A percentile compares a stretch with the other conserved stretches of the same genome.
Conservation (phyloP, 2,113 vertebrate genomes). For the Bettongia penicillata region DNA sequence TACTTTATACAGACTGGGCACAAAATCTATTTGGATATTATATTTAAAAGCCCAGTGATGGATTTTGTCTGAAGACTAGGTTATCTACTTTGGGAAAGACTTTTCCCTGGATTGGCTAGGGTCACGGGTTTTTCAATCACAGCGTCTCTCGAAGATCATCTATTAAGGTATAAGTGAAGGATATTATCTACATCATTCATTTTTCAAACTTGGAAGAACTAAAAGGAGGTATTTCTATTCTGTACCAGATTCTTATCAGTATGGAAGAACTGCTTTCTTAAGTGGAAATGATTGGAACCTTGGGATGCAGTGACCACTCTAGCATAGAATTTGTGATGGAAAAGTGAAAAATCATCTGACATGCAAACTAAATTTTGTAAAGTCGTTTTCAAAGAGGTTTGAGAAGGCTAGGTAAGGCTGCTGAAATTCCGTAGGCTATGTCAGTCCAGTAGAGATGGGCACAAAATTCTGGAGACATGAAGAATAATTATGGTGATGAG, state of each 20-base stretch:
- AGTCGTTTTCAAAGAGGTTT: not conserved
- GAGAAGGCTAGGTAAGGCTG: not conserved
- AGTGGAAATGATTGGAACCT: not conserved
- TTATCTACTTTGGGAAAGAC: not conserved
- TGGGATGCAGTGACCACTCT: not conserved
- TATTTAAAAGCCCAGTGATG: not conserved
- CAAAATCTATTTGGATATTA: not conserved
- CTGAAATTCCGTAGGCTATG: not conserved
- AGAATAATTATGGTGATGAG: not conserved
- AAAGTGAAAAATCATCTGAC: not conserved
- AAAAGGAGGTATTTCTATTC: not conserved
- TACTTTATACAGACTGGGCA: conserved; percentile 26
- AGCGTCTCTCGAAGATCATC: not conserved
- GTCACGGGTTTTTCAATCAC: not conserved
- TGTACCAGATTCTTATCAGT: not conserved
- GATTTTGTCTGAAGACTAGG: not conserved
- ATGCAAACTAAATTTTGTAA: not conserved
- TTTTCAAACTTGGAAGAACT: not conserved
- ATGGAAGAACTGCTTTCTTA: not conserved
- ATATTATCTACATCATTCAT: not conserved
- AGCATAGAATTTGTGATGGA: not conserved
- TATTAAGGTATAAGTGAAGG: not conserved
- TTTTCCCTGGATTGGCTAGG: not conserved
- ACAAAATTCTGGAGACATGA: not conserved
- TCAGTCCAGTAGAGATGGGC: not conserved